Evolutionary conservation across 2,888 invertebrate species (phyloP), one percentile per base, ranked within the genome.

Genomic region (Subacronicta megacephala): DNA sequence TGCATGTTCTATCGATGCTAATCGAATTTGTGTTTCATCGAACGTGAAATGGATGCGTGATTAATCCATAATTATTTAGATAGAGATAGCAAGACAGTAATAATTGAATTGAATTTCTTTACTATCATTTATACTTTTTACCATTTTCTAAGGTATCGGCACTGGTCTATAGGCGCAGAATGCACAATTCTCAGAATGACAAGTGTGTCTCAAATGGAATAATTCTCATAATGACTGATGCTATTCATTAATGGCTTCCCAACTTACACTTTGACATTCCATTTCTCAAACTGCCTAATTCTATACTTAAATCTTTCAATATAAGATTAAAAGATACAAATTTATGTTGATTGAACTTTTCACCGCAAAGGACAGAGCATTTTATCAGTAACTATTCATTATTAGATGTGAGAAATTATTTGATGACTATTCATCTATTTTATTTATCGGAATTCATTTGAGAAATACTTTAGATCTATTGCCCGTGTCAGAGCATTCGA

Each of bases 1-100:
- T 77, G 74, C 59, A 44, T 58, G 62, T 50, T 70, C 56, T 67
- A 75, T 72, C 56, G 68, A 50, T 7, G 67, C 37, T 57, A 47
- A 33, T 49, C 51, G 50, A 70, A 50, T 58, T 58, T 44, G 55
- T 46, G 70, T 55, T 52, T 56, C 62, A 62, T 55, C 40, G 26
- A 59, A 49, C 63, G 61, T 50, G 65, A 63, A 71, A 74, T 77
- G 61, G 57, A 60, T 54, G 62, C 18, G 20, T n/a, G 16, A 56
- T 49, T 3, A 33, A 44, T 61, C 44, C 18, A 52, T 20, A 50
- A 16, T 33, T 17, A 40, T 18, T 15, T 17, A 13, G 9, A 4
- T 43, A 12, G 15, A 18, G 43, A 40, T 57, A 16, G 18, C 6
- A 26, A 41, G 26, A n/a, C 31, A 31, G 31, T 26, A n/a, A 31